Base-by-base conservation (phyloP, 2,797 vertebrate genomes). In the Oreortyx pictus region DNA sequence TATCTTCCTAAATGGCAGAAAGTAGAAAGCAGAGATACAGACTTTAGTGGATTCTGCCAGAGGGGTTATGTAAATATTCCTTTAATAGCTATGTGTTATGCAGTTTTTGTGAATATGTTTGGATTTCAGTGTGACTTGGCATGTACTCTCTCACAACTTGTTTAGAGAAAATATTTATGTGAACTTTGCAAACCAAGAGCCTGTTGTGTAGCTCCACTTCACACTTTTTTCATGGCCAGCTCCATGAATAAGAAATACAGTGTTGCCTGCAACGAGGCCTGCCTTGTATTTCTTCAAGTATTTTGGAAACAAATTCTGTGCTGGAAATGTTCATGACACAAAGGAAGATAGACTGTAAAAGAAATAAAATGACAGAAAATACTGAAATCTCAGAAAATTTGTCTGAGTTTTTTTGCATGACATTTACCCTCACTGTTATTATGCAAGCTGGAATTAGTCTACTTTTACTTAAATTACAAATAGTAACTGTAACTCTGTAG, bases 151-250 rank as follows among this genome's bases (percentile, higher is more conserved):
- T 77, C 80, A 80, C 35, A 89, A 67, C 46, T 82, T 76, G 9
- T 47, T 89, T 67, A 74, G 72, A 73, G 56, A 83, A 93, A 89
- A 94, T 39, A 88, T 89, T 81, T 91, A 31, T 33, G 57, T 92
- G 91, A 94, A 88, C 74, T 90, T 85, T 64, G 33, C 29, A 68
- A 91, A 79, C 62, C 57, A 93, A 87, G 79, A 66, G 29, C 73
- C 54, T 88, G 46, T 43, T 89, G 31, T 62, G 46, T 9, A 44
- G 27, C 31, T 88, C 39, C 75, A 14, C 14, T 92, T 94, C 87
- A 87, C 64, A 39, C 47, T 81, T 89, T 54, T 86, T 47, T 87
- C 50, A 70, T 90, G 76, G 76, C 59, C 86, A 84, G 31, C 2
- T 29, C 59, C 7, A 4, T 81, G 64, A 70, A 90, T 78, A 78